Base-by-base conservation (phyloP, 2,888 invertebrate species). In the Nesidiocoris tenuis region DNA sequence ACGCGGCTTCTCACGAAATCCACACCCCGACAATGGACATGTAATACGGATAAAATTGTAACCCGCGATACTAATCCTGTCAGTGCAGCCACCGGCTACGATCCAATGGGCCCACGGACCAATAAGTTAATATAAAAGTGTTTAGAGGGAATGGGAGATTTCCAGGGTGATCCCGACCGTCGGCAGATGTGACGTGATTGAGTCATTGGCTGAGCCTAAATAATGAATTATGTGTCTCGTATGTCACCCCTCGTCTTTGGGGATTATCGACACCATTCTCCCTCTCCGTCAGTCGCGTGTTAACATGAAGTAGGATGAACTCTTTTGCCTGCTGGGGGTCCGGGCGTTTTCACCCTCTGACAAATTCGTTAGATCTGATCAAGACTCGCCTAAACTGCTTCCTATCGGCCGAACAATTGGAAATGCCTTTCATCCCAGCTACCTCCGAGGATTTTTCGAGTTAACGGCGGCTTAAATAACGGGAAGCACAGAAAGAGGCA, bases 111-210 rank as follows among this genome's bases (percentile, higher is more conserved):
- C 54, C 61, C 61, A 72, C 57, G 74, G 74, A 64, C 74, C 74
- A 74, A 74, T 74, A 74, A 74, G 65, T 74, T 74, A 74, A 74
- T 74, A 74, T 74, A 74, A 74, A 74, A 74, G 74, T 74, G 59
- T 74, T 74, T 74, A 65, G 63, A 12, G 71, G 23, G 2, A 17
- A 63, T 21, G 63, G 63, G 18, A 18, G 72, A 25, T 72, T 72
- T 72, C 24, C 5, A 39, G 39, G 39, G 39, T 23, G 67, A 54
- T 23, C 55, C 56, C 56, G 57, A 23, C 19, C 70, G 39, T n/a
- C 61, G 74, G 74, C 74, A 74, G 74, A 74, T 74, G 74, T 74
- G 74, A 23, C 55, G 65, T 16, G 74, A 74, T 74, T 74, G 74
- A 74, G 74, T 74, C 74, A 74, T 74, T 74, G 61, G 18, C 57